phyloP scores from a whole-genome alignment of 1,140 invertebrate genomes.

The Sycophaga agraensis region DNA sequence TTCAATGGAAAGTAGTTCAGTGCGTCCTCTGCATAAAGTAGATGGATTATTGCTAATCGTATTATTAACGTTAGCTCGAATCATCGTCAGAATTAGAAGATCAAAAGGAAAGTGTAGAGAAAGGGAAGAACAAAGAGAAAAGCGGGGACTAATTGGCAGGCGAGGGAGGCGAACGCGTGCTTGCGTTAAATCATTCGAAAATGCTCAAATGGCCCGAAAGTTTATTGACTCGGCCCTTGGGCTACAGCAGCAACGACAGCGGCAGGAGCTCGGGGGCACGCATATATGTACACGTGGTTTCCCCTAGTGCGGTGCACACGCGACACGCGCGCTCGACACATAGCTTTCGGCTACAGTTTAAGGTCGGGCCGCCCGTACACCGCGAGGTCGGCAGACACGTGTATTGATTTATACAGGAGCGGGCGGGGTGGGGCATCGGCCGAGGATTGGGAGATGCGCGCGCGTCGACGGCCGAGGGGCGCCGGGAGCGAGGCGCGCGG shows the following conservation, averaged over 20 bases:
- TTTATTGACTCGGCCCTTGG: not conserved
- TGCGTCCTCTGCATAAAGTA: too few species aligned
- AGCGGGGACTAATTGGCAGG: too few species aligned
- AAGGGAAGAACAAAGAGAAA: too few species aligned
- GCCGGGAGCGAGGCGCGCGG: not conserved
- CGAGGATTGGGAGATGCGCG: conserved; percentile 31
- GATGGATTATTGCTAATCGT: too few species aligned
- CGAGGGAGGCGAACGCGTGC: not conserved
- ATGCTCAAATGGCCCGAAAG: not conserved
- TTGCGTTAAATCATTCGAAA: not conserved
- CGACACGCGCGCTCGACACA: not conserved
- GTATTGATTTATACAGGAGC: conserved; percentile 57
- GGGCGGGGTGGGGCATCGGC: conserved; percentile 24
- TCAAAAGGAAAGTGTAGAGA: too few species aligned
- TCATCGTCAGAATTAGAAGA: too few species aligned
- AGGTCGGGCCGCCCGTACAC: conserved; percentile 44
- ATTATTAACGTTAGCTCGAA: too few species aligned
- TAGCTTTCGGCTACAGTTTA: conserved; percentile 35
- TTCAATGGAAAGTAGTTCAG: too few species aligned
- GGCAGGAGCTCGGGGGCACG: not conserved
- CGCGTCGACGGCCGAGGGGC: not conserved
- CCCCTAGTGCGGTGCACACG: too few species aligned
- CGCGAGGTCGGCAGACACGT: conserved; percentile 52
- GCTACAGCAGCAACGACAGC: not conserved
- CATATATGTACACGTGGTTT: too few species aligned